Evolutionary conservation across 2,888 invertebrate species (phyloP).

Genomic region (Eristalis arbustorum): DNA sequence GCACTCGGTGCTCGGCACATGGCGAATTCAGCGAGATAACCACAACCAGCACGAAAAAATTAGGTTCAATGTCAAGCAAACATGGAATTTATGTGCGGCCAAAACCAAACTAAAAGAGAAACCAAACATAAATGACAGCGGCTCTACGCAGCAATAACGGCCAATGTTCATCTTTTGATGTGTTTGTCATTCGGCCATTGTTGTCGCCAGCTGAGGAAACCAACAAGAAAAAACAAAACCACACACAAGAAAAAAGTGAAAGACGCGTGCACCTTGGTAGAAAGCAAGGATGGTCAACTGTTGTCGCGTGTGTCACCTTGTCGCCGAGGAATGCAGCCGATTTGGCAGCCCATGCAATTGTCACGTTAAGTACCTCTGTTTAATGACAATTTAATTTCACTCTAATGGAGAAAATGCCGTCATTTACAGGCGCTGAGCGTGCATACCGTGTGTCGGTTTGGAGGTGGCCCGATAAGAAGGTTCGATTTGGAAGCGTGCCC

Average conservation of each 20-base stretch:
- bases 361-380: slow-evolving; percentile 4
- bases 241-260: background rate
- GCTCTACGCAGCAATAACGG: background rate
- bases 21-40: background rate
- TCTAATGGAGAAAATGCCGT: slow-evolving; percentile 39
- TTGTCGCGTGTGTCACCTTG: slow-evolving; percentile 34
- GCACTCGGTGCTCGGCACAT: background rate
- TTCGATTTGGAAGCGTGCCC: background rate
- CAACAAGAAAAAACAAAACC: background rate
- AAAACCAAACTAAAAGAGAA: background rate
- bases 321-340: slow-evolving; percentile 27
- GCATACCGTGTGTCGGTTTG: background rate
- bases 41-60: background rate
- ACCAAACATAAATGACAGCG: background rate
- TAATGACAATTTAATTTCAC: slow-evolving; percentile 22
- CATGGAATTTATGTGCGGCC: background rate
- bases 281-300: slow-evolving; percentile 56
- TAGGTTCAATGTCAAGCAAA: slow-evolving; percentile 61
- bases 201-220: background rate
- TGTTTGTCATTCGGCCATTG: background rate
- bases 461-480: background rate
- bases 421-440: slow-evolving; percentile 9
- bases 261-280: slow-evolving; percentile 34
- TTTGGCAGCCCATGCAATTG: slow-evolving; percentile 37
- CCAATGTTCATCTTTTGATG: slow-evolving; percentile 17